Conservation (phyloP, 2,797 vertebrate genomes). For the Toxotes lorentzi region DNA sequence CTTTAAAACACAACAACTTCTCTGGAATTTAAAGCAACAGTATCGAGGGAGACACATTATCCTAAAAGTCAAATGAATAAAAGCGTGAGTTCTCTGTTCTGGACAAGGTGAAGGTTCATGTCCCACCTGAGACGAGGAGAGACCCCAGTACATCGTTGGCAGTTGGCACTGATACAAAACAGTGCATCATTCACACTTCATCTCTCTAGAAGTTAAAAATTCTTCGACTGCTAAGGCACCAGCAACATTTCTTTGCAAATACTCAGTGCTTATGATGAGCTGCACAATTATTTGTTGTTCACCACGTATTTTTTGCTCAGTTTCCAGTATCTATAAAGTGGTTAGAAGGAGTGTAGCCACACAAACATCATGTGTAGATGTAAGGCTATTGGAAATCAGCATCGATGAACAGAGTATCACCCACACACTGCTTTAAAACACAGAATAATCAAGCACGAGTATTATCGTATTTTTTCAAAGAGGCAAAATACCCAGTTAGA, state of each 20-base stretch:
- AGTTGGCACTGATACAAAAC: slow-evolving; percentile 41
- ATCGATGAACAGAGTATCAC: background rate
- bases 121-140: slow-evolving; percentile 16
- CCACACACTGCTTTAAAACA: background rate
- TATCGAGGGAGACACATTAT: slow-evolving; percentile 1
- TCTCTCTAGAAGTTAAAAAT: slow-evolving; percentile 23
- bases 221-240: slow-evolving; percentile 71
- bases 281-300: background rate
- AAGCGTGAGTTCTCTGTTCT: slow-evolving; percentile 44
- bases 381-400: background rate
- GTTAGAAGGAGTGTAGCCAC: background rate
- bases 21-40: background rate
- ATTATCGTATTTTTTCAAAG: background rate
- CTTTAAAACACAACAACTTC: background rate
- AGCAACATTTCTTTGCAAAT: slow-evolving; percentile 53
- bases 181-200: slow-evolving; percentile 36
- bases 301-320: too few relatives aligned
- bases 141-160: slow-evolving; percentile 27
- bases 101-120: background rate
- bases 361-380: background rate
- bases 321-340: slow-evolving; percentile 4
- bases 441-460: background rate
- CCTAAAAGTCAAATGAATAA: slow-evolving; percentile 8
- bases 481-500: background rate
- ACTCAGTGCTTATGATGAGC: background rate